Evolutionary conservation across 2,113 vertebrate genomes (phyloP), one percentile per base, ranked within the genome.

Genomic region (Silurus asotus): DNA sequence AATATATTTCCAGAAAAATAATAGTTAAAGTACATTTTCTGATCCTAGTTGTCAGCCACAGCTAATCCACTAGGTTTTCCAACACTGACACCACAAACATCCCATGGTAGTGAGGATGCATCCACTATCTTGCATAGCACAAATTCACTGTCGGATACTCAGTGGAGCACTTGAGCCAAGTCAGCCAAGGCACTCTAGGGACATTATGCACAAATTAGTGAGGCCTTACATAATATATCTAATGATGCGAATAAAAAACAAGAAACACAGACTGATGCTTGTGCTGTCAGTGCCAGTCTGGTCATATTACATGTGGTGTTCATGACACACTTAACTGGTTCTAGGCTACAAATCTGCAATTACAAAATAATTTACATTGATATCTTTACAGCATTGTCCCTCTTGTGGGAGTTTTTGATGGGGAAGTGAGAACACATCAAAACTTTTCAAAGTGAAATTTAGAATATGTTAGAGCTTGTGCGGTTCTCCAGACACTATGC

Each of bases 151-250:
- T 82, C 81, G 69, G 53, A 25, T 65, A 51, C 80, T 69, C 64
- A 69, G 48, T 82, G 64, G 64, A 82, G 48, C 81, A 82, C 62
- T 82, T 59, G 61, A 81, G 59, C 20, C 58, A 62, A 62, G 58
- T 81, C 78, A 81, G 19, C 78, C 61, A 82, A 51, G 8, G 13
- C 48, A 65, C 80, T 65, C 80, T 82, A 13, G 81, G 37, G 81
- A 82, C 64, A 82, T 82, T 82, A 56, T 53, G 49, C 64, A 69
- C 81, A 82, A 69, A 69, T 82, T 82, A 69, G 64, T 53, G 48
- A 55, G 64, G 61, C 15, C 62, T 82, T 82, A 28, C 23, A 82
- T 69, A 82, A 82, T 82, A 55, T 82, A 25, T 69, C 64, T 53
- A 53, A 69, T 82, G 62, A 82, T 82, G 81, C 25, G 49, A 8